Percentiles rank a stretch among this genome's conserved stretches.
These are phyloP conservation scores for Abscondita cerata DNA, from an alignment of 2,888 invertebrate species.

Conservation along the genomic window DNA sequence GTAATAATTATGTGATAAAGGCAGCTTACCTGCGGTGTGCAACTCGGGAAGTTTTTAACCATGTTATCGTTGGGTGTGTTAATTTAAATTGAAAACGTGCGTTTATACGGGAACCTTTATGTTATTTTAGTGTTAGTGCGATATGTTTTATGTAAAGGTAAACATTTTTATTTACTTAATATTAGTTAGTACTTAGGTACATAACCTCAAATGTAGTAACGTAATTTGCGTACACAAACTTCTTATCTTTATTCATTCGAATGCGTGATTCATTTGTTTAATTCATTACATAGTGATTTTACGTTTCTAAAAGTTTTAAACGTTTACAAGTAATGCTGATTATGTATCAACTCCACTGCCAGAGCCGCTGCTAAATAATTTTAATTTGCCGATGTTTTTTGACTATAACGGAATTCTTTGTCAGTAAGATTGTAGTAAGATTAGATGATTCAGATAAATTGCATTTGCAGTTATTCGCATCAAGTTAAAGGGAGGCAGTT, in stretches of 20 bases:
- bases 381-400: too few relatives aligned
- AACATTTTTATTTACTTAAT: slow-evolving; percentile 19
- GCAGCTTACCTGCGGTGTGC: slow-evolving; percentile 21
- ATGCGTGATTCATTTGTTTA: too few relatives aligned
- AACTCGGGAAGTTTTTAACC: slow-evolving; percentile 19
- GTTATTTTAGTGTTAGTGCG: slow-evolving; percentile 18
- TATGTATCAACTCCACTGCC: too few relatives aligned
- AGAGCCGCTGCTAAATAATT: too few relatives aligned
- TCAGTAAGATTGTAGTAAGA: too few relatives aligned
- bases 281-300: too few relatives aligned
- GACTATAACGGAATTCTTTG: too few relatives aligned
- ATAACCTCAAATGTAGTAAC: slow-evolving; percentile 27
- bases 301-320: too few relatives aligned
- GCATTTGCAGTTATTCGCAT: too few relatives aligned
- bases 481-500: slow-evolving; percentile 25
- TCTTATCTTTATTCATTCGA: too few relatives aligned
- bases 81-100: slow-evolving; percentile 14
- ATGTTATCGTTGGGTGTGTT: slow-evolving; percentile 31
- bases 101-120: slow-evolving; percentile 12
- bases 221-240: not conserved
- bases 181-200: slow-evolving; percentile 24
- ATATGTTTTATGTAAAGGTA: slow-evolving; percentile 34
- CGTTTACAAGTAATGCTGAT: too few relatives aligned
- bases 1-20: slow-evolving; percentile 12
- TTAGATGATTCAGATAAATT: too few relatives aligned